Base-by-base conservation (phyloP, 2,113 vertebrate genomes). In the Ursus arctos region DNA sequence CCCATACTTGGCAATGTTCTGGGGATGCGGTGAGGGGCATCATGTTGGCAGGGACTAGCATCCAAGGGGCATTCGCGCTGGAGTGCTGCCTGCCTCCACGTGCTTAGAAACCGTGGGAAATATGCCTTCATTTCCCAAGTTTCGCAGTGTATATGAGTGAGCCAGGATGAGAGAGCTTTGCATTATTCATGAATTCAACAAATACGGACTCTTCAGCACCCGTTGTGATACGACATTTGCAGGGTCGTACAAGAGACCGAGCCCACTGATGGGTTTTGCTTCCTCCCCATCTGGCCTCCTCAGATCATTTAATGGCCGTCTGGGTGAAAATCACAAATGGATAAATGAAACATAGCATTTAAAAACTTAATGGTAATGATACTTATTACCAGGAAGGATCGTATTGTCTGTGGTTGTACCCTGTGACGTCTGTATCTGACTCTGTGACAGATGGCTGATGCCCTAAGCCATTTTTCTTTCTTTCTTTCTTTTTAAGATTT, bases 331-430 rank as follows among this genome's bases (percentile, higher is more conserved):
- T 59, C 72, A 43, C 1, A 28, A 5, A 11, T 67, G 67, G 79
- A 72, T 79, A 74, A 93, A 87, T 77, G 71, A 95, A 95, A 47
- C n/a, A 26, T n/a, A 21, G 40, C 40, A 51, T 33, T 72, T 57
- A 22, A 43, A 63, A 83, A 74, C 8, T 63, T 65, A 49, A 51
- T 49, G 53, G 40, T 55, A 21, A 74, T 28, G 31, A 51, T 40
- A 9, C 94, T 63, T 22, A 11, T 72, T 65, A 3, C 49, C 8
- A 5, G 40, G 69, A n/a, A 79, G 57, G 71, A 40, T 40, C 2
- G 3, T 7, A 13, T 28, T 22, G 26, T 47, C 47, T n/a, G 51
- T 82, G 55, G 43, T 15, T 19, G 18, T 18, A 26, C 31, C 26
- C 51, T 6, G 33, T 33, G 12, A 72, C 4, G 18, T 21, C 72